A percentile compares a stretch with the other conserved stretches of the same genome.
phyloP scores from a whole-genome alignment of 2,797 vertebrate genomes.

The Margarornis squamiger region DNA sequence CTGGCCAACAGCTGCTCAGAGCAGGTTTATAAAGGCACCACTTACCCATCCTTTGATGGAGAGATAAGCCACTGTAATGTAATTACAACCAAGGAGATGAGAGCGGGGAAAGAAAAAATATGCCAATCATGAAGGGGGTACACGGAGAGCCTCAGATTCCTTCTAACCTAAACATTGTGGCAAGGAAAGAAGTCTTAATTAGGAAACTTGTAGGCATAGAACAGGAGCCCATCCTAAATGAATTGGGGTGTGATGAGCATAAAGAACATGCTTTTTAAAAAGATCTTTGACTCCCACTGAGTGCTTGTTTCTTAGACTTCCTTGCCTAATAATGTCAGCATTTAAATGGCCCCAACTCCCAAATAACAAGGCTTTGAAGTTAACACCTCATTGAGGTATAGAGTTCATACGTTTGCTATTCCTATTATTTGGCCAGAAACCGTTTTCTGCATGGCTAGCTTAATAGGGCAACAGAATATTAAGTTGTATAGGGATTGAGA shows the following conservation, averaged over 20 bases:
- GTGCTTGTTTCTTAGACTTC: slow-evolving; percentile 76
- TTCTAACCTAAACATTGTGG: slow-evolving; percentile 70
- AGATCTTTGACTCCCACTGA: slow-evolving; percentile 76
- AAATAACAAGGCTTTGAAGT: slow-evolving; percentile 74
- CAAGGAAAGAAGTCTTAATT: slow-evolving; percentile 74
- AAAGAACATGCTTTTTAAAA: slow-evolving; percentile 76
- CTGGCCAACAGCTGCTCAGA: slow-evolving; percentile 47
- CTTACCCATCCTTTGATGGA: slow-evolving; percentile 68
- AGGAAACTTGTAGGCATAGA: slow-evolving; percentile 68
- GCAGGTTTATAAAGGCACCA: slow-evolving; percentile 50
- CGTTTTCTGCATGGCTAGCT: slow-evolving; percentile 75
- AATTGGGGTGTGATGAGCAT: slow-evolving; percentile 71
- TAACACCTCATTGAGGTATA: slow-evolving; percentile 78
- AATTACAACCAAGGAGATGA: slow-evolving; percentile 60
- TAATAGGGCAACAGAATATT: slow-evolving; percentile 76
- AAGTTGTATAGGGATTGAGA: slow-evolving; percentile 71
- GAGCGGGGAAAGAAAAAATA: slow-evolving; percentile 62
- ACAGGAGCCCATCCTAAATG: slow-evolving; percentile 73
- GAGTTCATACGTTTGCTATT: slow-evolving; percentile 75
- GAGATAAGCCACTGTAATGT: slow-evolving; percentile 65
- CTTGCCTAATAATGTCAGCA: slow-evolving; percentile 76
- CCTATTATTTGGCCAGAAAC: slow-evolving; percentile 71
- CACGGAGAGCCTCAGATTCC: slow-evolving; percentile 43
- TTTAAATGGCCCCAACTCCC: slow-evolving; percentile 71
- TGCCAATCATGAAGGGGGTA: slow-evolving; percentile 55